Evolutionary conservation across 2,888 invertebrate genomes (phyloP), one percentile per base, ranked within the genome.

Genomic region (Tetragonula carbonaria): DNA sequence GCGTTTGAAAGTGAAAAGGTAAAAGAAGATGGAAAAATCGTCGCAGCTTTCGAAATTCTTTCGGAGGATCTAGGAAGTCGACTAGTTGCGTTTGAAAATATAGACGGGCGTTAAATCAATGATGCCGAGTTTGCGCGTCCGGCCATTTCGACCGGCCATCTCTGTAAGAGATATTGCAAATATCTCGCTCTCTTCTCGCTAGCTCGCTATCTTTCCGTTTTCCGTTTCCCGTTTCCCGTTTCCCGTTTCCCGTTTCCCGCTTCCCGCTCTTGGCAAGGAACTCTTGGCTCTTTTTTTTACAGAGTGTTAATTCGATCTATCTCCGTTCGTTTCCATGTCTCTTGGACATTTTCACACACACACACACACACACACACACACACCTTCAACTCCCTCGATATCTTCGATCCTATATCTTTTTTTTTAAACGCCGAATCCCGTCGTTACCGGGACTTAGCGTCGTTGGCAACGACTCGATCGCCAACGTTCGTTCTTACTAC

Each of bases 121-220:
- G 94, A 94, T 94, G 91, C 91, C 90, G 94, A 85, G 93, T 92
- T 92, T 94, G 94, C 94, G 94, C 94, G 23, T 45, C 88, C 85
- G 89, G 87, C 13, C 33, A 21, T 86, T 87, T 87, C 86, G 63
- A 72, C 16, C 86, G 63, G 68, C 16, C 67, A 86, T 86, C 89
- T 90, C 90, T 88, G 76, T 90, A 93, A 21, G 93, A 95, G 38
- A 2, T 33, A 45, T 65, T 75, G 70, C 73, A 79, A 70, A 65
- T 50, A 79, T 78, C 81, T 78, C 78, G 38, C 72, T 82, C 55
- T 50, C 70, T 33, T 38, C 23, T 33, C 23, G 55, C 21, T 5
- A 66, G 50, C 50, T 28, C 28, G 28, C 28, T 28, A 28, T 1
- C 28, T 33, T 3, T 33, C 3, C 33, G 33, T 3, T 33, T 33